Base-by-base conservation (phyloP, 2,113 vertebrate genomes). In the Myxocyprinus asiaticus region DNA sequence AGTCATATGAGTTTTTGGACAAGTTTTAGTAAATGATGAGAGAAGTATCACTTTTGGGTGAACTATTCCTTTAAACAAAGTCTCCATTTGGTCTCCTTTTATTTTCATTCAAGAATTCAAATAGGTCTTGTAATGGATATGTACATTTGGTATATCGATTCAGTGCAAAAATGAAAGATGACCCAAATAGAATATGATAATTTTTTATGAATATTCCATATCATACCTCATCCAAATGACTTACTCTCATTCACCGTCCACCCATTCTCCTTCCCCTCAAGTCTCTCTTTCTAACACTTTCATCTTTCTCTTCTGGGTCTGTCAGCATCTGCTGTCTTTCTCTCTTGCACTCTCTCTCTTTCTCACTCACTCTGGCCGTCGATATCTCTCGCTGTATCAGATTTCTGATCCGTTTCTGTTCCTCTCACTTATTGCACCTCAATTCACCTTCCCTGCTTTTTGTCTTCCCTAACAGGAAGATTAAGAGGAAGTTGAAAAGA, bases 341-440 rank as follows among this genome's bases (percentile, higher is more conserved):
- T 33, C 22, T 33, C 22, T 33, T 33, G 22, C 22, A 33, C 22
- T 33, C 22, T 33, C 22, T 33, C 22, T 33, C 22, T 33, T 33
- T 33, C 22, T 33, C 22, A 33, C 22, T 44, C 7, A 43, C 43
- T 71, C 33, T 43, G 22, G 14, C 33, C 11, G 50, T 45, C 69
- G 44, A 59, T 59, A 59, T 61, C 55, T 59, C 43, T 45, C 9
- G 58, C 5, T 15, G 43, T 47, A 61, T 73, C 69, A 44, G 53
- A 58, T 55, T 58, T 72, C n/a, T 22, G 10, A 73, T 61, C 44
- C 5, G 3, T 33, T 33, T 75, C 45, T 75, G 45, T 75, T 63
- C 11, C 45, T 75, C 72, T 63, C 17, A 50, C 72, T 75, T 75
- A 51, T 33, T 33, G 22, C 55, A 61, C 58, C n/a, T 73, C n/a